Conservation (phyloP, 2,113 vertebrate genomes). For the Balaenoptera acutorostrata region DNA sequence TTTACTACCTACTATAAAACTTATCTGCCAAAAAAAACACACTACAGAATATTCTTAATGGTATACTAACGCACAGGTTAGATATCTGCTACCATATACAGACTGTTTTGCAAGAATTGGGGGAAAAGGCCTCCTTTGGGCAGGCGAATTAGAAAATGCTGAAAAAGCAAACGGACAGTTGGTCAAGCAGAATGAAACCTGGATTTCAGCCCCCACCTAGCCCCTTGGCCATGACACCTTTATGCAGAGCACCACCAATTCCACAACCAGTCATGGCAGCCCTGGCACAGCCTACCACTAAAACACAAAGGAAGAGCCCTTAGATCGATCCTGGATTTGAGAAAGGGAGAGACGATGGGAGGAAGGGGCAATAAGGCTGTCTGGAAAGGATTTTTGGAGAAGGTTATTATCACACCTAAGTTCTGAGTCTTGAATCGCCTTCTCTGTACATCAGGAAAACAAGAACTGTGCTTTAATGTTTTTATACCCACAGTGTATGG, state of each 20-base stretch:
- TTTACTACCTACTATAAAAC: not conserved
- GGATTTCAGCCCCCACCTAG: not conserved
- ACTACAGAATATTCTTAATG: not conserved
- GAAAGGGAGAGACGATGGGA: not conserved
- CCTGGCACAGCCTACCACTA: not conserved
- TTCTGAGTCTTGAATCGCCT: not conserved
- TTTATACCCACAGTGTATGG: not conserved
- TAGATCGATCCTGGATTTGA: not conserved
- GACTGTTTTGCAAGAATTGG: not conserved
- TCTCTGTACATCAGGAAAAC: not conserved
- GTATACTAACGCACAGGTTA: not conserved
- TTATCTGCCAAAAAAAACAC: not conserved
- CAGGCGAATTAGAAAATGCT: not conserved
- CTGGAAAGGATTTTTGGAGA: not conserved
- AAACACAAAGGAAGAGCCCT: constrained; percentile 1
- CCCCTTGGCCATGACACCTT: not conserved
- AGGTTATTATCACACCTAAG: not conserved
- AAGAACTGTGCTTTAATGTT: constrained; percentile 17
- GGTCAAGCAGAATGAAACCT: not conserved
- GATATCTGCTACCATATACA: not conserved
- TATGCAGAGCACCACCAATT: not conserved
- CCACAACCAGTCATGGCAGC: not conserved
- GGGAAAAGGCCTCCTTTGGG: not conserved
- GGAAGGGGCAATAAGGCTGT: not conserved
- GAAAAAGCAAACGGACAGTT: not conserved